Evolutionary conservation across 2,113 vertebrate species (phyloP), one percentile per base, ranked within the genome.

Genomic region (Carassius auratus): DNA sequence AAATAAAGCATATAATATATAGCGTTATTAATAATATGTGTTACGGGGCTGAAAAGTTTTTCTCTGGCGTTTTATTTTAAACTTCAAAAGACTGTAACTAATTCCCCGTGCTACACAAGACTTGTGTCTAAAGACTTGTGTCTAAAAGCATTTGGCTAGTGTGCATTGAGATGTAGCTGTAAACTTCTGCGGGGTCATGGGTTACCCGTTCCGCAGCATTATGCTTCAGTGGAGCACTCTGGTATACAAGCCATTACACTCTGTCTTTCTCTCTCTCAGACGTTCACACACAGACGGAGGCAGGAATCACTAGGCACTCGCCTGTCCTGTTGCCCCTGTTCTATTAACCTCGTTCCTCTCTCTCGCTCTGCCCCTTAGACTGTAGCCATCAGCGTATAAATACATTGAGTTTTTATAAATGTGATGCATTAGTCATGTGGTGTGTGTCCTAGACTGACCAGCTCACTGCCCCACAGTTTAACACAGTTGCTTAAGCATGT

Each of bases 311-410:
- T 76, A 52, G 48, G 48, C 75, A 19, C 48, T 76, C 14, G 8
- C 26, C 12, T 76, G 50, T 76, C 48, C 75, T 76, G 50, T 17
- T 52, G 50, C 75, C 48, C 50, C 50, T 55, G 75, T 76, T 26
- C 75, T 55, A 76, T 76, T 76, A 76, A 55, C 50, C 74, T 30
- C 15, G 3, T 76, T 76, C 50, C 80, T 86, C n/a, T 38, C 73
- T 66, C 79, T n/a, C 81, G 66, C 75, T 50, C 30, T 74, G 75
- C 55, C 80, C 57, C 76, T 42, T 48, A 74, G 75, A 76, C 50
- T 33, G 74, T 76, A 30, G 74, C 19, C 82, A 84, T 84, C 45
- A 76, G 86, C 79, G 82, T 62, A 84, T 71, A 64, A 7, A 26
- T 80, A 50, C 78, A 50, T 15, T 66, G 23, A 76, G 15, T 76